Conservation (phyloP, 2,888 invertebrate species). For the Agrypnus murinus region DNA sequence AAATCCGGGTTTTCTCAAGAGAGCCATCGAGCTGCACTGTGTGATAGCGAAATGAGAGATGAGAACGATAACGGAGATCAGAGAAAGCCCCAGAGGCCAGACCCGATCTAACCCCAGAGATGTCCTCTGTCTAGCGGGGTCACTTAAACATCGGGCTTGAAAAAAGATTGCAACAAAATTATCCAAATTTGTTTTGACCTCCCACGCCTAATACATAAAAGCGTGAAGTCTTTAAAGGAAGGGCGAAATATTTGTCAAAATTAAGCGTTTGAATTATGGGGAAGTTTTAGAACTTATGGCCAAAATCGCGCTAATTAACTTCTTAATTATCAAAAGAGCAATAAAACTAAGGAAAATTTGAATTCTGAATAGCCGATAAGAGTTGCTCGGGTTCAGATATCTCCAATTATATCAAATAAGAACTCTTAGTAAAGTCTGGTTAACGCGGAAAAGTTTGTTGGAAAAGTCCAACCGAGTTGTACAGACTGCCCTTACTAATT, state of each 20-base stretch:
- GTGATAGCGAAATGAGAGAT: constrained; percentile 64
- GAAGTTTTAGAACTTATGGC: constrained; percentile 43
- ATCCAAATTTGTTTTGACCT: constrained; percentile 45
- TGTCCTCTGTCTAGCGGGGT: constrained; percentile 41
- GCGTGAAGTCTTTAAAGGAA: constrained; percentile 3
- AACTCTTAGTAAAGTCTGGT: constrained; percentile 52
- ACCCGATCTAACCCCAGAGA: constrained; percentile 61
- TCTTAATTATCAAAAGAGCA: constrained; percentile 62
- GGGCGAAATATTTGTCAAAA: constrained; percentile 45
- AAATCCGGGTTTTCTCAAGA: constrained; percentile 57
- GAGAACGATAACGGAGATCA: constrained; percentile 63
- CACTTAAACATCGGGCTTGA: constrained; percentile 24
- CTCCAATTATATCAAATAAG: constrained; percentile 61
- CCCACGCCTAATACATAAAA: not conserved
- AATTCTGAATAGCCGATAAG: constrained; percentile 60
- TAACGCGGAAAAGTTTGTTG: constrained; percentile 48
- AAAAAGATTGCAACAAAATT: constrained; percentile 38
- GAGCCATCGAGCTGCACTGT: constrained; percentile 58
- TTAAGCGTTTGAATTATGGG: constrained; percentile 44
- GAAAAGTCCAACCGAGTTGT: constrained; percentile 46
- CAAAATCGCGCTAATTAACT: constrained; percentile 56
- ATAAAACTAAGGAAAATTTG: constrained; percentile 61
- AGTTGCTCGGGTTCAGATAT: constrained; percentile 57
- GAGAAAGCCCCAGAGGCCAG: constrained; percentile 59
- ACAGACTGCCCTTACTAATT: constrained; percentile 47